These are phyloP conservation scores for Calycopis cecrops DNA, from an alignment of 1,140 invertebrate species.

Conservation along the genomic window DNA sequence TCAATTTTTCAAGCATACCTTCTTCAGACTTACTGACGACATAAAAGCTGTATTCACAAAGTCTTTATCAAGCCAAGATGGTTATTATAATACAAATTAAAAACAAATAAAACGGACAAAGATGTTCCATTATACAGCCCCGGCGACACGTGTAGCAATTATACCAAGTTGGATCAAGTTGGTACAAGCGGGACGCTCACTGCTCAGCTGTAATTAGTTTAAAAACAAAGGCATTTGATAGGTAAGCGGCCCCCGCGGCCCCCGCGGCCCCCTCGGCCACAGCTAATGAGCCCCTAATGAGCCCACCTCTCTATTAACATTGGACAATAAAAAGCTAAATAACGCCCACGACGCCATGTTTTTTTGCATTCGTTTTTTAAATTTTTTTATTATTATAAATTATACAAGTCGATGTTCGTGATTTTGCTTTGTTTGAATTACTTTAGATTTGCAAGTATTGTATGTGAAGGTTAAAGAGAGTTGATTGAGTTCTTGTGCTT, in stretches of 20 bases:
- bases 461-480: no score
- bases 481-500: no score
- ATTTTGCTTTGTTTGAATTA: slow-evolving; percentile 8
- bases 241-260: slow-evolving; percentile 33
- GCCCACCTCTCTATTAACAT: slow-evolving; percentile 27
- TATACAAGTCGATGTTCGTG: background rate
- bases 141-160: slow-evolving; percentile 50
- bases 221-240: slow-evolving; percentile 52
- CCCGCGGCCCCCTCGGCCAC: slow-evolving; percentile 32
- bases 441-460: slow-evolving; percentile 29
- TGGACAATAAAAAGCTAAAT: background rate
- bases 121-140: no score
- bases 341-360: background rate
- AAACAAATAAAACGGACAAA: no score
- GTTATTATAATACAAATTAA: no score
- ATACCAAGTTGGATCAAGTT: slow-evolving; percentile 35
- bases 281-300: slow-evolving; percentile 54
- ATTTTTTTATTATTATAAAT: background rate
- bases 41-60: no score
- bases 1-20: no score
- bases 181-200: slow-evolving; percentile 31
- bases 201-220: slow-evolving; percentile 55
- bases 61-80: no score
- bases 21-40: no score
- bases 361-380: slow-evolving; percentile 6